Evolutionary conservation across 2,113 vertebrate genomes (phyloP), one percentile per base, ranked within the genome.

Genomic region (Brienomyrus longianalis): DNA sequence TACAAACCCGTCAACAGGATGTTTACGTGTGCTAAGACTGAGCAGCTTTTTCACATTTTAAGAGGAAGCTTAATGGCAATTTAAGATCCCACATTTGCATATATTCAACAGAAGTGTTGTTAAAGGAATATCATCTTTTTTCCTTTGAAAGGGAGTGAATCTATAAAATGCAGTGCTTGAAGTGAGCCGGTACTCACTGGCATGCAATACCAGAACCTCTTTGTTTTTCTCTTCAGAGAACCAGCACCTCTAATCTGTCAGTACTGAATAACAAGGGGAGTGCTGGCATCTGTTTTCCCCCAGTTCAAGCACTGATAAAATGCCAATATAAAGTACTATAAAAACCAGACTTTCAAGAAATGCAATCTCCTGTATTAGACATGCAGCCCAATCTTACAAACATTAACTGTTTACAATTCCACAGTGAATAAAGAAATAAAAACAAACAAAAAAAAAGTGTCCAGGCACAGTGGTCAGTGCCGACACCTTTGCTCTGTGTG

Each of bases 1-100:
- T 23, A 13, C 39, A 85, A 19, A 84, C 35, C 74, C 52, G 45
- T 90, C 87, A 83, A 62, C 80, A 11, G 59, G 80, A 31, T n/a
- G 23, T 19, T 50, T 27, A 88, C 17, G 15, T 39, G 45, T 21
- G n/a, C 86, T 17, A 66, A 59, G 39, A 62, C 35, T 19, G 1
- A 62, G 51, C 48, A 56, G 2, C 52, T 89, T 89, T 35, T 80
- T 51, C 88, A 11, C 87, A 56, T 70, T 89, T 88, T 50, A 89
- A 56, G 31, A n/a, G 35, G 21, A 83, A 21, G 88, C 39, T 85
- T 84, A 59, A 84, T 62, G 52, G 43, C 52, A 89, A 31, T 62
- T 85, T 31, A 85, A 85, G 17, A 47, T 11, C 35, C 21, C 35
- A 48, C 51, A 85, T 85, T 62, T 85, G 80, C 43, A 84, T 19